Base-by-base conservation (phyloP, 2,888 invertebrate species). In the Ornithoptera alexandrae region DNA sequence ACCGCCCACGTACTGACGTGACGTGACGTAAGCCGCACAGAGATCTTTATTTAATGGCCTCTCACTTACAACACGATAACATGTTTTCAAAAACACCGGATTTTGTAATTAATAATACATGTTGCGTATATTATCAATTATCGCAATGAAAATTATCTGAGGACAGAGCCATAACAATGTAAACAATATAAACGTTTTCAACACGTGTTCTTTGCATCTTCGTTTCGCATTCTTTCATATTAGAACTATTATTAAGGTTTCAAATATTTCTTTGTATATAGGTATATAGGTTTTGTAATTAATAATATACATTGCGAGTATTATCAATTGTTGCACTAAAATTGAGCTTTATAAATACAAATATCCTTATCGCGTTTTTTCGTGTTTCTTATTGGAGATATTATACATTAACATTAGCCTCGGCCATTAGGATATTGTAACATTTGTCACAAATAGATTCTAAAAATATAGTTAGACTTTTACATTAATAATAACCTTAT, bases 31-130 rank as follows among this genome's bases (percentile, higher is more conserved):
- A 68, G 77, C 76, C 74, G 74, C 76, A 76, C 74, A 79, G 79
- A 78, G 78, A 78, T 81, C 78, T 74, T 79, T 78, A 72, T 69
- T 76, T 74, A 73, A 72, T 80, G 82, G 86, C 88, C 88, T 89
- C 90, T 88, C 89, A 77, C 84, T 87, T 86, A 74, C 85, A 78
- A 84, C 50, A 73, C 84, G 87, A 88, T 89, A 89, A 87, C 84
- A 73, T 76, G 77, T 82, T 80, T 75, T 30, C 65, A 24, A 69
- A 68, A 62, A 39, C 53, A 15, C 20, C 62, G 57, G 58, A 42
- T 57, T 24, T 3, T 62, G 67, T 67, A 67, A 62, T 63, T 7
- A 58, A 63, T 63, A 63, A 63, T 68, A 63, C 46, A 20, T 59
- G 59, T 63, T 68, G 46, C 50, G 58, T 18, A 58, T 58, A 22